Conservation (phyloP, 2,888 invertebrate genomes). For the Polydrusus pterygomalis region DNA sequence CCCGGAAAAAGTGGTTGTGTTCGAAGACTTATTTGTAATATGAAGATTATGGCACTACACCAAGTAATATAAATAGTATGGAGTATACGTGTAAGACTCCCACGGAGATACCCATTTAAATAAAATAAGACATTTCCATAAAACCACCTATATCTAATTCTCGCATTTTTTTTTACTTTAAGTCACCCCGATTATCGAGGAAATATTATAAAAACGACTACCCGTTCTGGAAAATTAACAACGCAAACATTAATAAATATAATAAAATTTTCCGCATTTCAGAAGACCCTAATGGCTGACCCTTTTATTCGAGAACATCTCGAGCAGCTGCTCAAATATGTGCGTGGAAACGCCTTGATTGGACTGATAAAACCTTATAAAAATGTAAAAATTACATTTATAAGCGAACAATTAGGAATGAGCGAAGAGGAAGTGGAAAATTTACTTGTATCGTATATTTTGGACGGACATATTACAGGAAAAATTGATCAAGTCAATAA, state of each 20-base stretch:
- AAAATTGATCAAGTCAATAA: constrained; percentile 94
- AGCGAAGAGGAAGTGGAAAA: constrained; percentile 95
- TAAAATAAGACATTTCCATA: too few species aligned
- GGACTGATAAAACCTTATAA: constrained; percentile 98
- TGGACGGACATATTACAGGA: constrained; percentile 91
- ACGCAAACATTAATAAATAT: constrained; percentile 68
- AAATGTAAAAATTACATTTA: constrained; percentile 95
- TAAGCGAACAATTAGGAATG: constrained; percentile 94
- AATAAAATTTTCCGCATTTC: constrained; percentile 73
- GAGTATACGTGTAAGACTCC: too few species aligned
- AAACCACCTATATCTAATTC: too few species aligned
- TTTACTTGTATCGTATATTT: constrained; percentile 95
- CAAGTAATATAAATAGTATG: too few species aligned
- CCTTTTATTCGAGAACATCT: constrained; percentile 99
- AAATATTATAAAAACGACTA: too few species aligned
- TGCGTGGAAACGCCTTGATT: constrained; percentile 95
- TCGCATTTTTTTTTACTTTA: too few species aligned
- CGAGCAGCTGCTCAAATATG: constrained; percentile 93
- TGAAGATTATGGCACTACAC: too few species aligned
- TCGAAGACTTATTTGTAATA: too few species aligned
- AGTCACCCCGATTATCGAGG: too few species aligned
- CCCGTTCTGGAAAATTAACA: constrained; percentile 1
- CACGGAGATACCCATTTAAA: too few species aligned
- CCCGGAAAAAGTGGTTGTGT: too few species aligned
- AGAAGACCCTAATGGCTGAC: constrained; percentile 90